Conservation (phyloP, 2,113 vertebrate species). For the Orientallactaga bullata region DNA sequence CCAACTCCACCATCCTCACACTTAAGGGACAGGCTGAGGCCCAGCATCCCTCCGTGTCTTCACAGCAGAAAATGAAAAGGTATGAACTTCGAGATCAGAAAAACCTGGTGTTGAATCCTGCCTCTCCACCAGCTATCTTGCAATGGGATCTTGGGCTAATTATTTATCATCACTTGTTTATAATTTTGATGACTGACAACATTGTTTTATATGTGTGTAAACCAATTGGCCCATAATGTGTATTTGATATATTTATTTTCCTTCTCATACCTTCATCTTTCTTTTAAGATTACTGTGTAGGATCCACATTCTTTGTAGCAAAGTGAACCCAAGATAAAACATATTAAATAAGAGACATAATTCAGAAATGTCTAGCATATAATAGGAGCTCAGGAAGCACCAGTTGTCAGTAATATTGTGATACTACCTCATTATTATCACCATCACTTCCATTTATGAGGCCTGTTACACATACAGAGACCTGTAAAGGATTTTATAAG, state of each 20-base stretch:
- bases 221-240: neutral
- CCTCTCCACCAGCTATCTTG: neutral
- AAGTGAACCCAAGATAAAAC: neutral
- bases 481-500: neutral
- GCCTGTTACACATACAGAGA: neutral
- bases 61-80: neutral
- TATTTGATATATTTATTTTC: neutral
- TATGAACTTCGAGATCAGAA: neutral
- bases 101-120: neutral
- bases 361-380: neutral
- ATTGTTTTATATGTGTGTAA: neutral
- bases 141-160: neutral
- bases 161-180: neutral
- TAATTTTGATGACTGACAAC: neutral
- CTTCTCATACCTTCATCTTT: neutral
- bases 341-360: neutral
- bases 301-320: neutral
- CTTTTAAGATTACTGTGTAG: neutral
- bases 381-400: neutral
- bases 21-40: neutral
- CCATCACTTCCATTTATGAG: neutral
- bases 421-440: neutral
- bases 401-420: neutral
- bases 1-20: fast-evolving
- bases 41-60: neutral